Percentiles rank a stretch among this genome's conserved stretches.
Evolutionary conservation across 1,140 invertebrate species (phyloP).

Genomic region (Cataglyphis hispanica): DNA sequence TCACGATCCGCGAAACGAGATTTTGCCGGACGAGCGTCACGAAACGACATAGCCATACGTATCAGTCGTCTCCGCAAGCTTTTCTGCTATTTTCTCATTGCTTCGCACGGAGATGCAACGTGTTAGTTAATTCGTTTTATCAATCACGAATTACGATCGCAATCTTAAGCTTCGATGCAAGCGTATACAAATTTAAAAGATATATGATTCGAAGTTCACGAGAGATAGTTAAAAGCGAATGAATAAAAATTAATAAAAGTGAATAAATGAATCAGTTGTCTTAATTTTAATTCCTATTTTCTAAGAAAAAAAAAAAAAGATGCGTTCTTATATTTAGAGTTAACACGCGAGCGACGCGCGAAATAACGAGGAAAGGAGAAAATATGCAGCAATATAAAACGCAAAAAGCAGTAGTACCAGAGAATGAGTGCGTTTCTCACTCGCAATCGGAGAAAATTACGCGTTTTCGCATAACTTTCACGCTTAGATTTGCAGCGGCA

Average conservation of each 20-base stretch:
- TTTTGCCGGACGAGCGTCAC: conserved; percentile 50
- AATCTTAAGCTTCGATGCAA: background rate
- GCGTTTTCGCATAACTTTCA: conserved; percentile 44
- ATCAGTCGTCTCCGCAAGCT: conserved; percentile 53
- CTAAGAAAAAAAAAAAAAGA: background rate
- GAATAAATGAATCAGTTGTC: background rate
- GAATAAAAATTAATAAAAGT: background rate
- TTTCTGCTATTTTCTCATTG: conserved; percentile 34
- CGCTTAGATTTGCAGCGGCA: conserved; percentile 26
- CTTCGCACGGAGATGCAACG: background rate
- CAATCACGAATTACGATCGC: conserved; percentile 12
- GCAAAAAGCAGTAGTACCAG: background rate
- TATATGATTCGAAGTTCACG: background rate
- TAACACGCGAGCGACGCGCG: conserved; percentile 4
- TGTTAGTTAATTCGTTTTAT: conserved; percentile 1
- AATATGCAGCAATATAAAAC: conserved; percentile 29
- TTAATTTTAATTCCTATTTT: conserved; percentile 15
- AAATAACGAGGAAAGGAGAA: conserved; percentile 28
- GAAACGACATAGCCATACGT: conserved; percentile 39
- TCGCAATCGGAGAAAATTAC: conserved; percentile 56
- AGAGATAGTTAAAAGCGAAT: background rate
- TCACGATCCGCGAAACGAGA: conserved; percentile 61
- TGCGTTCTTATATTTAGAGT: conserved; percentile 17
- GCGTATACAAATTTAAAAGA: background rate
- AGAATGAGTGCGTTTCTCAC: conserved; percentile 40